Percentiles rank a stretch among this genome's conserved stretches.
These are phyloP conservation scores for Falco novaeseelandiae DNA, from an alignment of 2,797 vertebrate genomes.

Conservation along the genomic window DNA sequence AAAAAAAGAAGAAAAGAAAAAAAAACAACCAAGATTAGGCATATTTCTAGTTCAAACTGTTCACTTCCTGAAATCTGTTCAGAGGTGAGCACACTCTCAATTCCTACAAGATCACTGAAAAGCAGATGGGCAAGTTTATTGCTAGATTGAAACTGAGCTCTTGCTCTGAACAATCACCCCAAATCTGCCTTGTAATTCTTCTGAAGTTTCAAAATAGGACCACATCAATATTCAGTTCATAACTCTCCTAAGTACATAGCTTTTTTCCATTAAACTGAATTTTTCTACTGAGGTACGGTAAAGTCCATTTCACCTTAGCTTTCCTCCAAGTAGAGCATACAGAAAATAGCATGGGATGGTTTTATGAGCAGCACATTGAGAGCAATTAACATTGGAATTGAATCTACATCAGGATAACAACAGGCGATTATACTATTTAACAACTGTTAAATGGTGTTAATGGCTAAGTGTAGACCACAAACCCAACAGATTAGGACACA, in stretches of 20 bases:
- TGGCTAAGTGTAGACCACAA: neutral
- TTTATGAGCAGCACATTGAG: conserved; percentile 31
- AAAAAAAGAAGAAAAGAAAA: neutral
- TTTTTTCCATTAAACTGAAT: conserved; percentile 4
- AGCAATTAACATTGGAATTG: conserved; percentile 34
- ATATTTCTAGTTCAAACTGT: neutral
- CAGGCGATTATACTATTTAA: conserved; percentile 35
- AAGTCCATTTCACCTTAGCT: neutral
- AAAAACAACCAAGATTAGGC: neutral
- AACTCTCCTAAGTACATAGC: neutral
- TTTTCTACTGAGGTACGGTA: neutral
- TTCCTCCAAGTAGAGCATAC: neutral
- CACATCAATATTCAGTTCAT: neutral
- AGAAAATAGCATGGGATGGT: neutral
- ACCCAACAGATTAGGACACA: neutral
- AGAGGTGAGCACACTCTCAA: no score
- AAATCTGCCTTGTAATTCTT: neutral
- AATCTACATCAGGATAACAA: conserved; percentile 24
- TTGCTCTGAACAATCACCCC: neutral
- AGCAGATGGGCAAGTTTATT: neutral
- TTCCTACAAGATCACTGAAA: neutral
- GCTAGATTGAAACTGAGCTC: neutral
- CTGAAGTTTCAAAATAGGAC: neutral
- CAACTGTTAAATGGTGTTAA: conserved; percentile 58
- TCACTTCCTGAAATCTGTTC: neutral